phyloP scores from a whole-genome alignment of 1,140 invertebrate genomes.

The Luehdorfia chinensis region DNA sequence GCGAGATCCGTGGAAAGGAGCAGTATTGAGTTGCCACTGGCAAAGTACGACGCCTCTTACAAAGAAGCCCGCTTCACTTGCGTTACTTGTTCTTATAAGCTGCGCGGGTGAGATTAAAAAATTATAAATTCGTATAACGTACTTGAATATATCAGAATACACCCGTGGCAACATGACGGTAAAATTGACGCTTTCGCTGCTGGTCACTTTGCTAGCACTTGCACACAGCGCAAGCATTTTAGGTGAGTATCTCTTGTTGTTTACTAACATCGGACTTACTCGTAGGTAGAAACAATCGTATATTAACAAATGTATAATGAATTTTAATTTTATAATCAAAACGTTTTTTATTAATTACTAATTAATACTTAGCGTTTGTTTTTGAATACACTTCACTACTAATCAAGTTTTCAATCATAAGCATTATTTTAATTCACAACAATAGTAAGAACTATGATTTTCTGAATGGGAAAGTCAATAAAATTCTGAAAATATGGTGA shows the following conservation, averaged over 20 bases:
- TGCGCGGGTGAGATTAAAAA: conserved; percentile 19
- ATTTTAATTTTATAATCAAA: too few species aligned
- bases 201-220: conserved; percentile 37
- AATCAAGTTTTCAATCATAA: too few species aligned
- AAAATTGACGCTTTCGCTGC: conserved; percentile 52
- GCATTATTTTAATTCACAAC: too few species aligned
- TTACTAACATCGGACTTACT: too few species aligned
- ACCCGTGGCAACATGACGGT: conserved; percentile 43
- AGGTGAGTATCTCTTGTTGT: conserved; percentile 56
- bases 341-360: too few species aligned
- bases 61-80: conserved; percentile 18
- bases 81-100: conserved; percentile 27
- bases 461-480: too few species aligned
- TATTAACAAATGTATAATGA: too few species aligned
- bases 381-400: too few species aligned
- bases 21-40: conserved; percentile 52
- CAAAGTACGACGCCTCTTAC: conserved; percentile 54
- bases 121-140: conserved; percentile 15
- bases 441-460: too few species aligned
- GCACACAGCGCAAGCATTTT: conserved; percentile 50
- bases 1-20: conserved; percentile 61
- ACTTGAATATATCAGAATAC: conserved; percentile 19
- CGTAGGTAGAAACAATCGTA: too few species aligned
- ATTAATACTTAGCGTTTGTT: too few species aligned
- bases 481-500: too few species aligned